Base-by-base conservation (phyloP, 2,888 invertebrate genomes). In the Shargacucullia verbasci region DNA sequence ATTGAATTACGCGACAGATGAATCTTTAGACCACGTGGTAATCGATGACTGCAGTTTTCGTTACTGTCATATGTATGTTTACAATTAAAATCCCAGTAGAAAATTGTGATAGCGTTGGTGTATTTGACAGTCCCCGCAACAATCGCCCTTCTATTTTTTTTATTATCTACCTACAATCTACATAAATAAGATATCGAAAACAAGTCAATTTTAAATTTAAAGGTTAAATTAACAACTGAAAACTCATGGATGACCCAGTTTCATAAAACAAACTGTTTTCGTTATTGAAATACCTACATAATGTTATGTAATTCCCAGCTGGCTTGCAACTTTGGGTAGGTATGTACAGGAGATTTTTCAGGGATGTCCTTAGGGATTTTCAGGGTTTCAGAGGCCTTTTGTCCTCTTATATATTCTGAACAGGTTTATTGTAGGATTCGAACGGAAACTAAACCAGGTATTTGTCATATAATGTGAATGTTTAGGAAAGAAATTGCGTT, bases 261-360 rank as follows among this genome's bases (percentile, higher is more conserved):
- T 50, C 44, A 35, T 44, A 39, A 12, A 64, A 64, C 46, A 14
- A 33, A 65, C 56, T 65, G 62, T 65, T 69, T 69, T 60, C 54
- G 65, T 70, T 65, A 76, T 73, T 60, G 50, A 73, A 47, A 52
- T 43, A 58, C 31, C 12, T 53, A 57, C 65, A 66, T 61, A 58
- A 66, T 6, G 63, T 76, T 76, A 76, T 46, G 70, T 73, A 74
- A 76, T 59, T 66, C 65, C 47, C 68, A 54, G 13, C 31, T 55
- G 68, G 33, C 7, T 56, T 45, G 39, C 45, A 58, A 44, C 56
- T 59, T 55, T 56, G 63, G 50, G 44, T 64, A 48, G 10, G 44
- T 55, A 35, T 45, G 27, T 29, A 45, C 14, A 14, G 25, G 56
- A 52, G 57, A 31, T 59, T 70, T 65, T 70, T 58, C 38, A 56